Conservation (phyloP, 2,113 vertebrate genomes). For the Ascaphus truei region DNA sequence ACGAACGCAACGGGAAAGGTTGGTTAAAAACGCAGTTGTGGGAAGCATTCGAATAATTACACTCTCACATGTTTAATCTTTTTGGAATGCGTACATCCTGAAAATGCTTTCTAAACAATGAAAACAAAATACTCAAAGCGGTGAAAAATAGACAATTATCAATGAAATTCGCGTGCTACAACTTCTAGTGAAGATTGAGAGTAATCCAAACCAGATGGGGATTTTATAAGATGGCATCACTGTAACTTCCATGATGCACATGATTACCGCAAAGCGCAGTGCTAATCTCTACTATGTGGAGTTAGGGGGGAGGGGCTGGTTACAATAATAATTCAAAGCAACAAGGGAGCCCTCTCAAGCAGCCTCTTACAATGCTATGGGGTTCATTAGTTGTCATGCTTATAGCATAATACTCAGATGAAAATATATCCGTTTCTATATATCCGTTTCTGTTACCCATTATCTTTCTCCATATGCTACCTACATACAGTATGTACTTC, state of each 20-base stretch:
- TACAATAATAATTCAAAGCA: not conserved
- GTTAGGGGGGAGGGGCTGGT: not conserved
- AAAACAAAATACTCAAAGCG: no score
- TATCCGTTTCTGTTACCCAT: no score
- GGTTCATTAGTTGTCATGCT: not conserved
- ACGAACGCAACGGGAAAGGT: no score
- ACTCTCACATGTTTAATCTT: no score
- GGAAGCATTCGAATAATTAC: no score
- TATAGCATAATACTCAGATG: not conserved
- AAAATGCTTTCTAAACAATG: no score
- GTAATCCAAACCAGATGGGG: constrained; percentile 17
- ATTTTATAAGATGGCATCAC: not conserved
- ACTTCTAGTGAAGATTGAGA: constrained; percentile 6
- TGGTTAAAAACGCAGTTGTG: no score
- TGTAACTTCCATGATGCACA: not conserved
- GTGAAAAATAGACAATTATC: not conserved
- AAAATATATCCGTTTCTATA: no score
- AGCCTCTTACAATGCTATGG: not conserved
- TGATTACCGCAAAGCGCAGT: not conserved
- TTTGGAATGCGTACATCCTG: no score
- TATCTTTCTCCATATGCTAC: no score
- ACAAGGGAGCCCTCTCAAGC: no score
- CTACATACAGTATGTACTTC: no score
- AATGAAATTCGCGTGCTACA: constrained; percentile 11
- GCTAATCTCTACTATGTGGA: constrained; percentile 5